Percentiles rank a stretch among this genome's conserved stretches.
Evolutionary conservation across 2,797 vertebrate species (phyloP).

Genomic region (Tiaroga cobitis): DNA sequence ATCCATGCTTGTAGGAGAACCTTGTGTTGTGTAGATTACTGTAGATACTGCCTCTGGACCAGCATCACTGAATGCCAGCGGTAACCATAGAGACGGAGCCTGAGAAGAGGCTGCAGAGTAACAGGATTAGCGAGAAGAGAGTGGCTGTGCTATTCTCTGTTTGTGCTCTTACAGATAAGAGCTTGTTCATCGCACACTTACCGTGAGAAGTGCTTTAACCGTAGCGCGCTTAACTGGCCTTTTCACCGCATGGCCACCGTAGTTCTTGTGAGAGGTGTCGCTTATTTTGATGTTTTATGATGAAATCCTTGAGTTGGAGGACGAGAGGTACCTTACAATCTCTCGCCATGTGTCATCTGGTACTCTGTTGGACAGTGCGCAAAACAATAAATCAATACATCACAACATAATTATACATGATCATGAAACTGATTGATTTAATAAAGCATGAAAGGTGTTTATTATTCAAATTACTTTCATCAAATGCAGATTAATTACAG

Average conservation of each 20-base stretch:
- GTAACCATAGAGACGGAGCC: conserved; percentile 76
- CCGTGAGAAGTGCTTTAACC: conserved; percentile 65
- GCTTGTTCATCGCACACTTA: conserved; percentile 64
- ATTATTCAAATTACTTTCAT: not conserved
- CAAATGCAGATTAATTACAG: not conserved
- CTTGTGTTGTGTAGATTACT: conserved; percentile 60
- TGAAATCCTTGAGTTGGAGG: conserved; percentile 66
- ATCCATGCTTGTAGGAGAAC: conserved; percentile 52
- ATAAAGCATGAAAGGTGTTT: not conserved
- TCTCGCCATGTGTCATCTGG: not conserved
- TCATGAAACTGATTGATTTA: not conserved
- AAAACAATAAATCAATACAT: not conserved
- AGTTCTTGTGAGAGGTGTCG: conserved; percentile 65
- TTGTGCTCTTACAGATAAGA: conserved; percentile 71
- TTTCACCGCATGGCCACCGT: conserved; percentile 57
- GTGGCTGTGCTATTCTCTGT: conserved; percentile 66
- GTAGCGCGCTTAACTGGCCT: conserved; percentile 65
- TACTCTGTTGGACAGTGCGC: not conserved
- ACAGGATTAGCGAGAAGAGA: conserved; percentile 75
- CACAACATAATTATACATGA: not conserved
- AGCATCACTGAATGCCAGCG: conserved; percentile 65
- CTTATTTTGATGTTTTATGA: conserved; percentile 71
- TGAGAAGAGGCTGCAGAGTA: conserved; percentile 69
- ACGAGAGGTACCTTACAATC: conserved; percentile 58
- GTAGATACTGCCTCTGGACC: conserved; percentile 63